Percentiles rank a stretch among this genome's conserved stretches.
Evolutionary conservation across 2,888 invertebrate genomes (phyloP).

Genomic region (Lottia gigantea): DNA sequence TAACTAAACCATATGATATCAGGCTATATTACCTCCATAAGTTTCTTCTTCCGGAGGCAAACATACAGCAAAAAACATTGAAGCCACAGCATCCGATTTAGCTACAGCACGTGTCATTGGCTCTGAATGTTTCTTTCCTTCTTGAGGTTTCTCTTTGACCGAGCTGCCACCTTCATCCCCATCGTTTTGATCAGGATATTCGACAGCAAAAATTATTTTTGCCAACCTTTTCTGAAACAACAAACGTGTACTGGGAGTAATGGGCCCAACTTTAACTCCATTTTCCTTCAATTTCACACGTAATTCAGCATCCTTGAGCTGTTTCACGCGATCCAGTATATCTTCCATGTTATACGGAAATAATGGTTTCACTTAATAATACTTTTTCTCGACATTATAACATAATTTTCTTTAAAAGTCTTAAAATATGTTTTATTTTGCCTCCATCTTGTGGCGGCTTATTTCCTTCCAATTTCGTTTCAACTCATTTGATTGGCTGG

Average conservation of each 20-base stretch:
- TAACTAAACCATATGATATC: too few species aligned
- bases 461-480: too few species aligned
- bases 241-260: conserved; percentile 37
- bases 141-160: background rate
- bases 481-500: too few species aligned
- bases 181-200: background rate
- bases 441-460: too few species aligned
- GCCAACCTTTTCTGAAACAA: conserved; percentile 47
- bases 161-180: background rate
- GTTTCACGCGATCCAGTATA: conserved; percentile 39
- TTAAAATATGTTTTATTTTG: too few species aligned
- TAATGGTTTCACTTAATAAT: background rate
- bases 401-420: too few species aligned
- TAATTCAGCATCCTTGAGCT: conserved; percentile 38
- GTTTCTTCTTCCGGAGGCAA: background rate
- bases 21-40: conserved; percentile 3
- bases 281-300: conserved; percentile 36
- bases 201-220: conserved; percentile 33
- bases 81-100: background rate
- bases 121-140: conserved; percentile 1
- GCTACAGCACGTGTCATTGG: background rate
- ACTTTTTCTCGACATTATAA: background rate
- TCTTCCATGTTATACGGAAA: conserved; percentile 40
- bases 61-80: background rate
- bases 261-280: conserved; percentile 51